phyloP scores from a whole-genome alignment of 2,888 invertebrate genomes.

The Apamea anceps region DNA sequence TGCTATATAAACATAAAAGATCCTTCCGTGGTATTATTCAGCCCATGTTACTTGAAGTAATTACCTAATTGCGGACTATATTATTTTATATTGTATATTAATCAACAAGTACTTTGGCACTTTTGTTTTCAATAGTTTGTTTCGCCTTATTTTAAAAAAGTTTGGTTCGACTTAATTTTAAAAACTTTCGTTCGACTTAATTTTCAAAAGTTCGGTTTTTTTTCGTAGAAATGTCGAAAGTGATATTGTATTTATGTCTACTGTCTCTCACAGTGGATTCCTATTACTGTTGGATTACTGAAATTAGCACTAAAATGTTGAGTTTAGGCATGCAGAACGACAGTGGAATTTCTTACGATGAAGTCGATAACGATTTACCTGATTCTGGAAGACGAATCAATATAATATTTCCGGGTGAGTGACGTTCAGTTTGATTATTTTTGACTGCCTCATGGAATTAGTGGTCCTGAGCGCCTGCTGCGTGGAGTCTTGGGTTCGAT shows the following conservation, averaged over 20 bases:
- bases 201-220: neutral
- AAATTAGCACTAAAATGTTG: constrained; percentile 56
- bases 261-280: constrained; percentile 10
- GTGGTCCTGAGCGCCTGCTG: neutral
- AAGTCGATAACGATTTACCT: constrained; percentile 23
- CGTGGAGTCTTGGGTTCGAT: neutral
- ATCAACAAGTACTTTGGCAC: neutral
- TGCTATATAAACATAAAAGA: constrained; percentile 58
- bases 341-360: constrained; percentile 16
- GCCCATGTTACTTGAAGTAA: constrained; percentile 36
- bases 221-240: constrained; percentile 41
- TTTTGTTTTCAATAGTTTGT: neutral
- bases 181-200: neutral
- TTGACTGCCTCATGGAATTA: neutral
- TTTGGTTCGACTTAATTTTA: neutral
- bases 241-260: constrained; percentile 26
- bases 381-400: constrained; percentile 59
- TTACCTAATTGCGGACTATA: constrained; percentile 28
- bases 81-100: neutral
- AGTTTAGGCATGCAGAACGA: neutral
- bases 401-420: constrained; percentile 79
- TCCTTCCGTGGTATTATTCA: constrained; percentile 54
- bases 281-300: constrained; percentile 61
- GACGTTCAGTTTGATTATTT: neutral
- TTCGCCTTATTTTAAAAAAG: neutral